phyloP scores from a whole-genome alignment of 2,797 vertebrate genomes.

The Ataeniobius toweri region DNA sequence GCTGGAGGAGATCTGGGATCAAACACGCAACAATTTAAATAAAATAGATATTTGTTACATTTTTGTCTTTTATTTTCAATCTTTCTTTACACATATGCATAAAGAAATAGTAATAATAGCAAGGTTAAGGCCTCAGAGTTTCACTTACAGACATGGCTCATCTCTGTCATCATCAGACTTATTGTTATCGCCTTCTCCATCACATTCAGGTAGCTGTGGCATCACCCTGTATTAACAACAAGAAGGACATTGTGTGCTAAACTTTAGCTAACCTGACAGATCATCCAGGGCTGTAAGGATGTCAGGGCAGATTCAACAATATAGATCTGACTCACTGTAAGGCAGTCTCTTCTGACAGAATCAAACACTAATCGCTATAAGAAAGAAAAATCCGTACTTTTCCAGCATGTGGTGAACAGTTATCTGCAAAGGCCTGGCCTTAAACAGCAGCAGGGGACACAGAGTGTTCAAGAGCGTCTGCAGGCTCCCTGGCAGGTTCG shows the following conservation, averaged over 20 bases:
- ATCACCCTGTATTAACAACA: slow-evolving; percentile 83
- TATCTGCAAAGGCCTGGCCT: slow-evolving; percentile 90
- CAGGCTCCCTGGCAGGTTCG: slow-evolving; percentile 88
- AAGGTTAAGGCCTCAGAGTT: background rate
- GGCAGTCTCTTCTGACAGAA: background rate
- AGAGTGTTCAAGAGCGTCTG: slow-evolving; percentile 93
- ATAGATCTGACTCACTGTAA: background rate
- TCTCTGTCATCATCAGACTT: slow-evolving; percentile 89
- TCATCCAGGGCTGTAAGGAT: background rate
- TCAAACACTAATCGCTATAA: background rate
- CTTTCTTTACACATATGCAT: background rate
- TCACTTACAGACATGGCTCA: slow-evolving; percentile 89
- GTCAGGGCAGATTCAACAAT: background rate
- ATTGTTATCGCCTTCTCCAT: slow-evolving; percentile 86
- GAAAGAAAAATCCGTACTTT: slow-evolving; percentile 81
- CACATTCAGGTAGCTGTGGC: slow-evolving; percentile 91
- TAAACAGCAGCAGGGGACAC: slow-evolving; percentile 88
- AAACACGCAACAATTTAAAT: slow-evolving; percentile 1
- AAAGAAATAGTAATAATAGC: background rate
- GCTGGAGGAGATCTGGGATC: slow-evolving; percentile 89
- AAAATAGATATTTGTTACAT: background rate
- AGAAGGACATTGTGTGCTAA: background rate
- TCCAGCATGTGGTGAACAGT: slow-evolving; percentile 87
- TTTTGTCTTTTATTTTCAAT: background rate
- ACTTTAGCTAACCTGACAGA: background rate